Percentiles rank a stretch among this genome's conserved stretches.
Conservation (phyloP, 2,797 vertebrate genomes). For the Hemitrygon akajei region DNA sequence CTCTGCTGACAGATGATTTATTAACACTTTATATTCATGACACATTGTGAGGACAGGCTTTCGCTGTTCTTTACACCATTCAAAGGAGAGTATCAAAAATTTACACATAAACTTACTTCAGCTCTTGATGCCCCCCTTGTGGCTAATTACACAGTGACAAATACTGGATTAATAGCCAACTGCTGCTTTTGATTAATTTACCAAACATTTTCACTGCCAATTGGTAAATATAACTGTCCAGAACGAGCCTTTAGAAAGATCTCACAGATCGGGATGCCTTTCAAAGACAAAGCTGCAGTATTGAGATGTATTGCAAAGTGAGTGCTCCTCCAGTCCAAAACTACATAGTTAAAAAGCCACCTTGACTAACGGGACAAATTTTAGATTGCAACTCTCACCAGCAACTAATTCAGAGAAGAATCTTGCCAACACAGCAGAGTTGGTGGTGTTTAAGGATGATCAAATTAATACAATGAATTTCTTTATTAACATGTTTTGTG, state of each 20-base stretch:
- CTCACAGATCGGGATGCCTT: background rate
- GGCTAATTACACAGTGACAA: background rate
- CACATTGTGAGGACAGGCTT: background rate
- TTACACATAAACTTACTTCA: background rate
- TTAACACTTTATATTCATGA: background rate
- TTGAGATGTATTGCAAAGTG: background rate
- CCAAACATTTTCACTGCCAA: background rate
- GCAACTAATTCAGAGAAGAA: background rate
- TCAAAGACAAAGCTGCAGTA: background rate
- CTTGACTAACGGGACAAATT: background rate
- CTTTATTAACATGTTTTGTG: background rate
- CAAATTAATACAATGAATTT: background rate
- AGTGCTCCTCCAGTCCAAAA: background rate
- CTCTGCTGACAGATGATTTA: constrained; percentile 24
- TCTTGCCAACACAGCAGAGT: background rate
- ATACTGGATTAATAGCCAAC: background rate
- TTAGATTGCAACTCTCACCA: background rate
- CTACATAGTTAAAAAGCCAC: background rate
- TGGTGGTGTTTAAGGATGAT: too few relatives aligned
- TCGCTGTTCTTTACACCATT: background rate
- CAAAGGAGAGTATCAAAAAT: background rate
- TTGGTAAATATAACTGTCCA: background rate
- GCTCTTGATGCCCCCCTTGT: background rate
- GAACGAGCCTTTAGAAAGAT: background rate
- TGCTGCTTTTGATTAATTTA: constrained; percentile 15